Conservation (phyloP, 2,888 invertebrate species). For the Mesodorylaimus sp. region DNA sequence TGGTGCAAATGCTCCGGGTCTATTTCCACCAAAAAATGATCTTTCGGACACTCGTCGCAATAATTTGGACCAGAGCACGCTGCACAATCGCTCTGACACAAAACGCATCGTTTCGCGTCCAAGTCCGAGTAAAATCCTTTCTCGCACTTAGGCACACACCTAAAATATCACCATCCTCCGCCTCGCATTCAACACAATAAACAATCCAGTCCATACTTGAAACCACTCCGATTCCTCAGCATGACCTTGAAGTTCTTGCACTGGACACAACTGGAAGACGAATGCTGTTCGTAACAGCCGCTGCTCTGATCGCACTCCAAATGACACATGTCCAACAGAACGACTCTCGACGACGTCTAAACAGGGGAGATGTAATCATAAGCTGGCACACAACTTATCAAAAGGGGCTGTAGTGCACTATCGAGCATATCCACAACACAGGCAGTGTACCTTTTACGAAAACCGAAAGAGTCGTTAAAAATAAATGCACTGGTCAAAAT, state of each 20-base stretch:
- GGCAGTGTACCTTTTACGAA: neutral
- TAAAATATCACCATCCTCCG: neutral
- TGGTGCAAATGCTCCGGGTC: constrained; percentile 22
- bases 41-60: constrained; percentile 25
- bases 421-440: neutral
- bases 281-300: constrained; percentile 7
- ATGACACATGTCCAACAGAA: constrained; percentile 2
- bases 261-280: constrained; percentile 21
- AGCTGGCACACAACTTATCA: too few species aligned
- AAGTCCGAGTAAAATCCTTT: constrained; percentile 17
- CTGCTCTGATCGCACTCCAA: neutral
- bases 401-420: too few species aligned
- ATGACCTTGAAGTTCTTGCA: constrained; percentile 24
- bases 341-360: too few species aligned
- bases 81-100: neutral
- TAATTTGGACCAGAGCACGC: constrained; percentile 9
- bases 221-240: constrained; percentile 24
- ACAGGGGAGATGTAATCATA: too few species aligned
- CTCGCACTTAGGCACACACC: constrained; percentile 17
- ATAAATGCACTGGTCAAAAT: neutral
- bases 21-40: constrained; percentile 24
- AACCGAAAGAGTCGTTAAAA: neutral
- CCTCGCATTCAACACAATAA: neutral
- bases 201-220: constrained; percentile 16
- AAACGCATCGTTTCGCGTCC: neutral